Base-by-base conservation (phyloP, 2,113 vertebrate species). In the Eudyptes chrysolophus region DNA sequence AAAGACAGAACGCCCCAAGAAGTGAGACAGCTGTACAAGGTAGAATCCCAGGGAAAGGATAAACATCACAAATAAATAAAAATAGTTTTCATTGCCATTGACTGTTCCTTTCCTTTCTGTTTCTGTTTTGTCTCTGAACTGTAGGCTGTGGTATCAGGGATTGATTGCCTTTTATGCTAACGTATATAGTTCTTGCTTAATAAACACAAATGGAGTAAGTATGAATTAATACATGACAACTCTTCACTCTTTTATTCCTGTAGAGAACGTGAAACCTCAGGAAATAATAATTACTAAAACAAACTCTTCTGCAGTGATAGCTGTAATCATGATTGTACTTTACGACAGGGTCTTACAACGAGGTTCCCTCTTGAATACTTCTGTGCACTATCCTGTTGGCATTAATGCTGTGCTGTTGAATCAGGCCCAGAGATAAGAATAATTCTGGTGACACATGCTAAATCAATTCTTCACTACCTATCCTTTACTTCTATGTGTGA, bases 381-480 rank as follows among this genome's bases (percentile, higher is more conserved):
- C 26, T 12, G 16, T 48, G 29, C 4, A 5, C 22, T 51, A 2
- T 51, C 6, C 48, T 1, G 0, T 36, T 58, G 51, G 8, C 36
- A 19, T 61, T 69, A 77, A 36, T 42, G 7, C 24, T 81, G 26
- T 30, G 21, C 21, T 65, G 34, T 20, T 54, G 70, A 87, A 48
- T 51, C 21, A 54, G 51, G n/a, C 32, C 6, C 11, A 66, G 38
- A 82, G 44, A 65, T 52, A 64, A 77, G 66, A 76, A 2, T 6
- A 82, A 60, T 84, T 85, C 52, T 44, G n/a, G 25, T 36, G 49
- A 85, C 4, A 10, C 87, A n/a, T 36, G 44, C 24, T 76, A 76
- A 75, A 90, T 83, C 11, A 52, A 4, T 72, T 90, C 27, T 79
- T 94, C 46, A 18, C 75, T 77, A 36, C 27, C 21, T 82, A n/a